Conservation (phyloP, 2,113 vertebrate genomes). For the Bubo blakistoni region DNA sequence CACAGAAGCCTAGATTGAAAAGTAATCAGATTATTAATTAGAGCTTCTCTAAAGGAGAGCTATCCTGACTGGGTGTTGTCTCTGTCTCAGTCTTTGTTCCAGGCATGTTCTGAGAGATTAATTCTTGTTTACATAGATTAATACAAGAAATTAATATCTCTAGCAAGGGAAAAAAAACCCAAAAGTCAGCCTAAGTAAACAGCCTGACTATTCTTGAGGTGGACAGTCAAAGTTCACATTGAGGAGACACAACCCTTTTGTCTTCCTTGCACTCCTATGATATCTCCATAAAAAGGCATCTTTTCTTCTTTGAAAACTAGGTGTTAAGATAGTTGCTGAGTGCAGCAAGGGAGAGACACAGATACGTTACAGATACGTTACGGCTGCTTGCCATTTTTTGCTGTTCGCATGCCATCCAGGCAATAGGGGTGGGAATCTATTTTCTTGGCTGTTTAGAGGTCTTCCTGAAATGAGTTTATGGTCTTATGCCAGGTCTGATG, state of each 20-base stretch:
- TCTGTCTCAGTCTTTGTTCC: slow-evolving; percentile 11
- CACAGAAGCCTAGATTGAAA: slow-evolving; percentile 73
- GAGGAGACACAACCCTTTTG: background rate
- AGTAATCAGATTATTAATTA: slow-evolving; percentile 86
- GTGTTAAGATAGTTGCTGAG: background rate
- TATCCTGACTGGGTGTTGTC: slow-evolving; percentile 41
- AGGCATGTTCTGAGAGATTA: background rate
- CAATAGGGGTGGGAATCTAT: background rate
- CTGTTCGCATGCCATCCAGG: background rate
- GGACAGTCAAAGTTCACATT: background rate
- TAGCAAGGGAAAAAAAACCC: background rate
- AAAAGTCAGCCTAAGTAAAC: background rate
- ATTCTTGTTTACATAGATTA: slow-evolving; percentile 33
- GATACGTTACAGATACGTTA: background rate
- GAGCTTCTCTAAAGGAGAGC: slow-evolving; percentile 52
- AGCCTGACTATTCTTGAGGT: background rate
- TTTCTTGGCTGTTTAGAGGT: background rate
- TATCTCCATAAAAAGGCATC: background rate
- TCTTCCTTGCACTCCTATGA: background rate
- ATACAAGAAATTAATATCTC: slow-evolving; percentile 7
- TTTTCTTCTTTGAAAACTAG: background rate
- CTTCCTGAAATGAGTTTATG: background rate
- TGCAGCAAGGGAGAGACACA: background rate
- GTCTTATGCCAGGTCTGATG: background rate
- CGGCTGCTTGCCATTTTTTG: background rate